phyloP scores from a whole-genome alignment of 2,797 vertebrate species.

The Decapterus maruadsi region DNA sequence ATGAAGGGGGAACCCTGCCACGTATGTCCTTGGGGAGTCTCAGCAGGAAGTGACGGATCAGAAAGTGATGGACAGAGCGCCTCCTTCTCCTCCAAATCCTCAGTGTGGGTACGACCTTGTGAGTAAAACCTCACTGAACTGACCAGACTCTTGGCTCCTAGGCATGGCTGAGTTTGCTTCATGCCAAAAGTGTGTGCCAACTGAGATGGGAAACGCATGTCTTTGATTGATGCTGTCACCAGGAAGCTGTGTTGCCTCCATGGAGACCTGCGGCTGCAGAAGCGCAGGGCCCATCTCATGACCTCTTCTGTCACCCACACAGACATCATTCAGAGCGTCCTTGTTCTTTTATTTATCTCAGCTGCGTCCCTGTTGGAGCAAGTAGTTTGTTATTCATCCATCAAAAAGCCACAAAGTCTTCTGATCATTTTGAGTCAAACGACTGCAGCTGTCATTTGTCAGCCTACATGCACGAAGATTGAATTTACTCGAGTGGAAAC shows the following conservation, averaged over 20 bases:
- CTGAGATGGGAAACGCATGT: neutral
- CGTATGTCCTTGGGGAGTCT: neutral
- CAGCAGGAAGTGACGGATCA: neutral
- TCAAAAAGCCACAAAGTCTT: neutral
- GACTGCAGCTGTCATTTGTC: neutral
- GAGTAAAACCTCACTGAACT: slow-evolving; percentile 64
- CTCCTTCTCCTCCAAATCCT: slow-evolving; percentile 17
- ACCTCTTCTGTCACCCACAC: slow-evolving; percentile 52
- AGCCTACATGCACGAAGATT: no score
- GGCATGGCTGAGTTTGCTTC: slow-evolving; percentile 1
- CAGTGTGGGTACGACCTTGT: neutral
- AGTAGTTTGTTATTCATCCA: neutral
- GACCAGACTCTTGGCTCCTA: neutral
- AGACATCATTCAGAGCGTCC: slow-evolving; percentile 56
- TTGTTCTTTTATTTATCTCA: no score
- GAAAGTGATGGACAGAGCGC: rapidly evolving
- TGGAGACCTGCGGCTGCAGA: slow-evolving; percentile 48
- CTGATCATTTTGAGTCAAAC: neutral
- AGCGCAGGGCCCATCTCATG: slow-evolving; percentile 58
- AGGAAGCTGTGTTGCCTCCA: slow-evolving; percentile 34
- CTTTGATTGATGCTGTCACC: neutral
- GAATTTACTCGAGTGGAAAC: no score
- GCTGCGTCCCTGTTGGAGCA: no score
- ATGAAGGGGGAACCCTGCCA: slow-evolving; percentile 38
- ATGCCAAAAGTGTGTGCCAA: neutral